Conservation (phyloP, 2,113 vertebrate species). For the Motacilla tschutschensis region DNA sequence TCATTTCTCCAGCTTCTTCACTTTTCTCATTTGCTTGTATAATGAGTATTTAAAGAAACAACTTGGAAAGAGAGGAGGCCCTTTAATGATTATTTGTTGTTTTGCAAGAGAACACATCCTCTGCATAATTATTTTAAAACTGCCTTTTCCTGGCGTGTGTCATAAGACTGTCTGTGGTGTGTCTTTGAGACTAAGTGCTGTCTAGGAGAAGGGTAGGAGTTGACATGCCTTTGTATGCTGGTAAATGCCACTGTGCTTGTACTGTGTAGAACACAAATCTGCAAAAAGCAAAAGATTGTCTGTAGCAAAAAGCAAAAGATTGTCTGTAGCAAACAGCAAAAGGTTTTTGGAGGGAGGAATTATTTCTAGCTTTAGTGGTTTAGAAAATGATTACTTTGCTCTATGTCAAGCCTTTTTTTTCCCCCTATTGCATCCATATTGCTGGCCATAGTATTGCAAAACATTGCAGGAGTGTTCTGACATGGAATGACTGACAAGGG, state of each 20-base stretch:
- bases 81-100: constrained; percentile 35
- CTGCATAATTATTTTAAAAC: constrained; percentile 42
- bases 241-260: constrained; percentile 1
- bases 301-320: neutral
- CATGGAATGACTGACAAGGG: neutral
- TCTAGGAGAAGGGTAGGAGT: constrained; percentile 2
- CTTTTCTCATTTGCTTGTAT: constrained; percentile 25
- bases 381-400: neutral
- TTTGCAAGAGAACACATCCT: constrained; percentile 18
- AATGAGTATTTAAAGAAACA: constrained; percentile 16
- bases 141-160: neutral
- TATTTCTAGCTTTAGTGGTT: neutral
- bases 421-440: neutral
- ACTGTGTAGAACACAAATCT: neutral
- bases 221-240: neutral
- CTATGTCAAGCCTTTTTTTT: neutral
- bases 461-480: neutral
- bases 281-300: neutral
- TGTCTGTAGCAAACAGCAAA: neutral
- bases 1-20: constrained; percentile 13
- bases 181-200: neutral
- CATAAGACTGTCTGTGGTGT: neutral
- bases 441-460: neutral
- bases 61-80: neutral
- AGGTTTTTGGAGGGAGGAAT: neutral